These are phyloP conservation scores for Drosophila vallismaia DNA, from an alignment of 2,888 invertebrate species.

Conservation along the genomic window DNA sequence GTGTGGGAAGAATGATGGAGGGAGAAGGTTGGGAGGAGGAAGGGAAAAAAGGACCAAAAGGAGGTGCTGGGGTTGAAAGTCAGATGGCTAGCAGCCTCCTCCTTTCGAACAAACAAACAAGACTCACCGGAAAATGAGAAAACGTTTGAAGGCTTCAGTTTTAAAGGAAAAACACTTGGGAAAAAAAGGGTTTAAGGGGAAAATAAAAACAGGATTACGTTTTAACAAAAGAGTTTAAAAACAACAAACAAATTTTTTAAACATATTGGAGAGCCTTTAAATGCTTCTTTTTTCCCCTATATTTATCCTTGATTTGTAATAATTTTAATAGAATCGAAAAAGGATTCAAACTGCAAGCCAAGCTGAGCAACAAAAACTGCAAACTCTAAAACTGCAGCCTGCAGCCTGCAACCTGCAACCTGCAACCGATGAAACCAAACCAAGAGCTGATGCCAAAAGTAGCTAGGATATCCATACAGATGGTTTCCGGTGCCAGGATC, in stretches of 20 bases:
- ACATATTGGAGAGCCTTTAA: too few relatives aligned
- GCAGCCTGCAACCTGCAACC: neutral
- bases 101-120: neutral
- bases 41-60: neutral
- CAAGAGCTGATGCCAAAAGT: constrained; percentile 18
- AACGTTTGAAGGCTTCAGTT: neutral
- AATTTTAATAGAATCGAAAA: neutral
- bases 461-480: constrained; percentile 10
- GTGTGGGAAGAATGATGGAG: neutral
- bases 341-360: constrained; percentile 13
- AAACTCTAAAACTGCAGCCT: neutral
- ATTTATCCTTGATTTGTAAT: too few relatives aligned
- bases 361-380: constrained; percentile 14
- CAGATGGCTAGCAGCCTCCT: neutral
- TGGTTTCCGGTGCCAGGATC: constrained; percentile 25
- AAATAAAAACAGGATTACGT: too few relatives aligned
- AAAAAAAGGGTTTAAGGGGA: too few relatives aligned
- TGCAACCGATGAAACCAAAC: constrained; percentile 30
- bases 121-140: neutral
- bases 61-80: neutral
- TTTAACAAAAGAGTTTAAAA: too few relatives aligned
- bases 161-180: neutral
- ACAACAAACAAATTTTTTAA: too few relatives aligned
- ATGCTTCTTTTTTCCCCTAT: too few relatives aligned
- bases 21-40: neutral